Conservation (phyloP, 2,797 vertebrate species). For the Oryzias dopingdopingensis region DNA sequence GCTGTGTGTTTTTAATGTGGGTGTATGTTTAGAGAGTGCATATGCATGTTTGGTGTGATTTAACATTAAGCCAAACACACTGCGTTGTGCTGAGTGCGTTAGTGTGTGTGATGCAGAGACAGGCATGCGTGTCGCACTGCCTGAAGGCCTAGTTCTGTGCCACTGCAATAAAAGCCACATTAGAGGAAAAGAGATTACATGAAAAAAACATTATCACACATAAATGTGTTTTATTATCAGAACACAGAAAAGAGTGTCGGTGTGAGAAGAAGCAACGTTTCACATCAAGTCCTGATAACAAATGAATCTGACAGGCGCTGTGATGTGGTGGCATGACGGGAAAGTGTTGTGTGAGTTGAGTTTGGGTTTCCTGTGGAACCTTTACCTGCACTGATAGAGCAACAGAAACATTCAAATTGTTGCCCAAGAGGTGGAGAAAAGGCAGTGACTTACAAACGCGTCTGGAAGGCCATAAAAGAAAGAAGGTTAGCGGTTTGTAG, state of each 20-base stretch:
- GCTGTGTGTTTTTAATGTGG: constrained; percentile 1
- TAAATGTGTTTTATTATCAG: constrained; percentile 47
- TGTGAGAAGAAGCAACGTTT: constrained; percentile 59
- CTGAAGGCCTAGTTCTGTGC: constrained; percentile 67
- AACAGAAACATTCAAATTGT: background rate
- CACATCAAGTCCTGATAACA: constrained; percentile 39
- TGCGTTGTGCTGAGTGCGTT: constrained; percentile 22
- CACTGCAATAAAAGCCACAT: constrained; percentile 78
- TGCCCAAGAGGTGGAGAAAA: constrained; percentile 5
- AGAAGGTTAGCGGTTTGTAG: constrained; percentile 26
- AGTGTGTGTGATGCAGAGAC: constrained; percentile 21
- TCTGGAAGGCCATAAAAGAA: constrained; percentile 7
- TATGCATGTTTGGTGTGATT: constrained; percentile 34
- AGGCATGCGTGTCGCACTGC: constrained; percentile 40
- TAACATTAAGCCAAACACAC: constrained; percentile 44
- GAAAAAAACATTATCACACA: constrained; percentile 56
- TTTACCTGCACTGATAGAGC: background rate
- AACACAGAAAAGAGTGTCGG: constrained; percentile 63
- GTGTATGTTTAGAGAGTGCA: constrained; percentile 6
- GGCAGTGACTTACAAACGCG: constrained; percentile 33
- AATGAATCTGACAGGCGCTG: constrained; percentile 29
- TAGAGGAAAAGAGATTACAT: constrained; percentile 72
- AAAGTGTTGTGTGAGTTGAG: constrained; percentile 5
- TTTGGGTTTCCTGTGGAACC: constrained; percentile 6
- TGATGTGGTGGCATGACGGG: constrained; percentile 2